Base-by-base conservation (phyloP, 2,797 vertebrate genomes). In the Oryzias dopingdopingensis region DNA sequence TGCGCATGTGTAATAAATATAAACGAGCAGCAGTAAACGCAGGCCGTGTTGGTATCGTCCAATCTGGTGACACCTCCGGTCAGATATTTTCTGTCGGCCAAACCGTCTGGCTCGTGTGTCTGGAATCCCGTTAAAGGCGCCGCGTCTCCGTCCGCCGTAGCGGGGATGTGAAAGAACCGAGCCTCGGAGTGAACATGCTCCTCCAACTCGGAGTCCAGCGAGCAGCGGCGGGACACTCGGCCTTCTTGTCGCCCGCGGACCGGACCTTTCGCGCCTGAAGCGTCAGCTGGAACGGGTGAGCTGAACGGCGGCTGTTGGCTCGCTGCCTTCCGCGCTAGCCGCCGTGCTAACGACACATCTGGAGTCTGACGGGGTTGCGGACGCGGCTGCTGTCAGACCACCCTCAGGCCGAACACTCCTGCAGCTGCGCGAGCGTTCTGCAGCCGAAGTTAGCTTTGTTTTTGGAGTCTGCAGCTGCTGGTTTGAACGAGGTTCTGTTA, bases 111-210 rank as follows among this genome's bases (percentile, higher is more conserved):
- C 80, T 77, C 65, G 67, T 77, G 76, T 87, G 89, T 90, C 89
- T 91, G 89, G 82, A 58, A 59, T 54, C 57, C 50, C 32, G 51
- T 89, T 92, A 91, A 92, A 92, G 89, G 90, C 43, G 77, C 56
- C 74, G 81, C 67, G 74, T 58, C 74, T 44, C 73, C 61, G 82
- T 86, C 78, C 79, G 83, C 74, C 14, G 74, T 66, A 67, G 81
- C 78, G 42, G 41, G 37, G 58, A 17, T 51, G 62, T 7, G 68
- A 75, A 52, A 64, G 18, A 18, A 18, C 42, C 4, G 42, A 43
- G 42, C 14, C 42, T 1, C 42, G 52, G 32, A 0, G 5, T 13
- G 18, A 61, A 71, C 26, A 86, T 86, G 83, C 8, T 57, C 48
- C 64, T 58, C 49, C 64, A 57, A 72, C 63, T 72, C 47, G 66